Percentiles rank a stretch among this genome's conserved stretches.
These are phyloP conservation scores for Pyrocoelia pectoralis DNA, from an alignment of 2,888 invertebrate genomes.

Conservation along the genomic window DNA sequence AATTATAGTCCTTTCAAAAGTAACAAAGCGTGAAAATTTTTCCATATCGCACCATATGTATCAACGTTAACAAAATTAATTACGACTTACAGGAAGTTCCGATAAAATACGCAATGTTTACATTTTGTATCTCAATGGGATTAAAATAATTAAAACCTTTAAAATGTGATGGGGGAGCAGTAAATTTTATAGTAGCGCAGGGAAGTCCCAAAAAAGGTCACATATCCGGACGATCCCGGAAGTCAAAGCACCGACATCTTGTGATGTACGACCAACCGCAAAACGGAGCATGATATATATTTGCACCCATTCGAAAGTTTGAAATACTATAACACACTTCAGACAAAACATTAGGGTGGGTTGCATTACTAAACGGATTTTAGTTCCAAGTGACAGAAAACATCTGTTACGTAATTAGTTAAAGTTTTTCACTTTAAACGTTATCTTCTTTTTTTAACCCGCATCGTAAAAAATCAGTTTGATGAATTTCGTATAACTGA, in stretches of 20 bases:
- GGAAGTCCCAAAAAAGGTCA: slow-evolving; percentile 29
- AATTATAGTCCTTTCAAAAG: slow-evolving; percentile 16
- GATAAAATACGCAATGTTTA: slow-evolving; percentile 2
- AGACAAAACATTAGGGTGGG: slow-evolving; percentile 34
- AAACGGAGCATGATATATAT: slow-evolving; percentile 34
- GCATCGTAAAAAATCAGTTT: neutral
- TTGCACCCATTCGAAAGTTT: slow-evolving; percentile 36
- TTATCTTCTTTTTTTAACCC: neutral
- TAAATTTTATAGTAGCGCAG: slow-evolving; percentile 20
- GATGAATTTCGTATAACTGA: neutral
- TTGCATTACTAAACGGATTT: slow-evolving; percentile 27
- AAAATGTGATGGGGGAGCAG: slow-evolving; percentile 22
- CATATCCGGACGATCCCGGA: slow-evolving; percentile 38
- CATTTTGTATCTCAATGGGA: slow-evolving; percentile 7
- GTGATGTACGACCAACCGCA: slow-evolving; percentile 38
- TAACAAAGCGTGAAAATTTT: slow-evolving; percentile 22
- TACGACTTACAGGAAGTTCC: neutral
- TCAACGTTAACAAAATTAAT: neutral
- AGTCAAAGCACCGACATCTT: slow-evolving; percentile 37
- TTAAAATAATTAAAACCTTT: slow-evolving; percentile 28
- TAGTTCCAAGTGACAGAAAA: slow-evolving; percentile 33
- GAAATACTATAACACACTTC: slow-evolving; percentile 36
- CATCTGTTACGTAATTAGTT: slow-evolving; percentile 42
- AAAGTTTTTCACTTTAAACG: neutral
- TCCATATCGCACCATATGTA: slow-evolving; percentile 12